Conservation (phyloP, 2,797 vertebrate species). For the Gallinago stenura region DNA sequence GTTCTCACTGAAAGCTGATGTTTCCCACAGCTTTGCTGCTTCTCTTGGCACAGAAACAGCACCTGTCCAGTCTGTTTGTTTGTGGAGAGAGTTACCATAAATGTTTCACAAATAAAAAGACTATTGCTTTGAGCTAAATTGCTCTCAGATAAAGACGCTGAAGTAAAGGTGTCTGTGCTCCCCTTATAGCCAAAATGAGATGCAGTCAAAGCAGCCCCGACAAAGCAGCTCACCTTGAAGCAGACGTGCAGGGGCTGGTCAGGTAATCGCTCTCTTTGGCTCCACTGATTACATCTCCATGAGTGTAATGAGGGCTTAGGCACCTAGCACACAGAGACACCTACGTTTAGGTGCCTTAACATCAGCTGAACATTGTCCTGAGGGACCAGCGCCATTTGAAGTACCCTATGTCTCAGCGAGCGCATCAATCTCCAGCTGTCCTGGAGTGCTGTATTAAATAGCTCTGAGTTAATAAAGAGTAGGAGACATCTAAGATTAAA, state of each 20-base stretch:
- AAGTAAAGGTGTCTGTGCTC: not conserved
- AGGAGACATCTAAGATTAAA: not conserved
- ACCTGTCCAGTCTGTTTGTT: not conserved
- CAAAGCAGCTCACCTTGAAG: not conserved
- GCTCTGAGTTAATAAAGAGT: not conserved
- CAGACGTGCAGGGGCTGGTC: not conserved
- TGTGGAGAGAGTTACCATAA: not conserved
- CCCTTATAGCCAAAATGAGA: not conserved
- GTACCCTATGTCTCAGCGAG: not conserved
- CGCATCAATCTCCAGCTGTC: not conserved
- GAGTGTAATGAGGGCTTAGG: not conserved
- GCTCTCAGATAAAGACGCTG: not conserved
- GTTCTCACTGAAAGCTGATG: not conserved
- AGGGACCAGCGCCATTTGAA: slow-evolving; percentile 6
- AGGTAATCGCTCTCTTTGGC: not conserved
- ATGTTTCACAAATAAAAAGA: not conserved
- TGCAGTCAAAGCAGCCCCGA: not conserved
- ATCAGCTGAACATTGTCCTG: not conserved
- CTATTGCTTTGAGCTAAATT: not conserved
- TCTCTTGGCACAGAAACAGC: not conserved
- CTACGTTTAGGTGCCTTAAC: not conserved
- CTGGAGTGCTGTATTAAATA: not conserved
- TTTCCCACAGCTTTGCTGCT: not conserved
- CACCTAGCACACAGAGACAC: not conserved
- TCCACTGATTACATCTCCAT: not conserved